phyloP scores from a whole-genome alignment of 2,797 vertebrate species.

The Poeciliopsis gracilis region DNA sequence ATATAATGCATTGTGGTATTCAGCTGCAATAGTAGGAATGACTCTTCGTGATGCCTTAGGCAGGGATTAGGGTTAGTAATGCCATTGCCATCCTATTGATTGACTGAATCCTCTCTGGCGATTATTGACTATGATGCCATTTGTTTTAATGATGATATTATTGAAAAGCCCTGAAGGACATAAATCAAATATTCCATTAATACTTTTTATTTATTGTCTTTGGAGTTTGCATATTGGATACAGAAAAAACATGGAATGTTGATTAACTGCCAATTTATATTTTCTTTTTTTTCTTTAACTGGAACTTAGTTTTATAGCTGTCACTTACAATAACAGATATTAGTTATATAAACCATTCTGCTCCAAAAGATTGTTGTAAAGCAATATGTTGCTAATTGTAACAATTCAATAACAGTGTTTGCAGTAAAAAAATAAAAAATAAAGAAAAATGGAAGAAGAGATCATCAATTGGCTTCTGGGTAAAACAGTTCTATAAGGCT shows the following conservation, averaged over 20 bases:
- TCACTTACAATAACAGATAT: neutral
- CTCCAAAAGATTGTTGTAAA: neutral
- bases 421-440: neutral
- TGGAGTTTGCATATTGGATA: too few relatives aligned
- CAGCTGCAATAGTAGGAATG: neutral
- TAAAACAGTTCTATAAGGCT: neutral
- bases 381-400: neutral
- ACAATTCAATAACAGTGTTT: neutral
- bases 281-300: neutral
- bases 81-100: neutral
- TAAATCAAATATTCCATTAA: too few relatives aligned
- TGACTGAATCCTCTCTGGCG: neutral
- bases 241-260: neutral
- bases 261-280: neutral
- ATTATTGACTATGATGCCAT: neutral
- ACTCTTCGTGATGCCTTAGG: neutral
- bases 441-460: too few relatives aligned
- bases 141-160: neutral
- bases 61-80: neutral
- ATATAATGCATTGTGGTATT: neutral
- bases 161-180: neutral
- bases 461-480: neutral
- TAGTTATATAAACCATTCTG: neutral
- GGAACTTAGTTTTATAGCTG: neutral
- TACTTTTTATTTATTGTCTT: too few relatives aligned